These are phyloP conservation scores for Microchrysa polita DNA, from an alignment of 2,888 invertebrate species.

Conservation along the genomic window DNA sequence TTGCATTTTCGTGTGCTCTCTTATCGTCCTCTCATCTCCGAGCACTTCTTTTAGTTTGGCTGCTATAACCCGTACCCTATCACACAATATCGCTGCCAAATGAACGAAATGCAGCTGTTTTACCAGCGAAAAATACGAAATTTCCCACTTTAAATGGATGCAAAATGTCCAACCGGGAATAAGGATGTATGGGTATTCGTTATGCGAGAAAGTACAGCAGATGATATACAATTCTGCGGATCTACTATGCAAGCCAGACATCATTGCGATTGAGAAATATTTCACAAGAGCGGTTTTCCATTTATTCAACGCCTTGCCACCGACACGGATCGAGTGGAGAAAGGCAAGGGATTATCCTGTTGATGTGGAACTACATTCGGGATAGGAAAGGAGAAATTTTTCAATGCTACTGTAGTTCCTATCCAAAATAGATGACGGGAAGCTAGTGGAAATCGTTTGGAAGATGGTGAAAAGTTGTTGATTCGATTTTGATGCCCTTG, in stretches of 20 bases:
- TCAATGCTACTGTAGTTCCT: neutral
- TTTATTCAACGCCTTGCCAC: neutral
- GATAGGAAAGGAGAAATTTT: neutral
- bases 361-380: neutral
- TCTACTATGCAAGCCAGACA: neutral
- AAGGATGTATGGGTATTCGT: neutral
- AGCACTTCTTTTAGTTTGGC: too few species aligned
- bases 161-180: conserved; percentile 1
- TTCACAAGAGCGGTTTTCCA: neutral
- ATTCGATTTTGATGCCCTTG: conserved; percentile 37
- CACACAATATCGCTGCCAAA: too few species aligned
- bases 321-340: neutral
- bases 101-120: neutral
- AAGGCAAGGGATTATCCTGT: neutral
- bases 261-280: neutral
- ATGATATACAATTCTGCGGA: neutral
- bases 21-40: neutral
- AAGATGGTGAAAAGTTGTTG: conserved; percentile 39
- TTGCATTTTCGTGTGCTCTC: neutral
- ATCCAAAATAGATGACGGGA: conserved; percentile 10
- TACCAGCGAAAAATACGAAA: neutral
- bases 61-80: too few species aligned
- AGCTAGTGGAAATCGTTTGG: conserved; percentile 18
- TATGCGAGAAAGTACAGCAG: neutral
- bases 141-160: conserved; percentile 24